phyloP scores from a whole-genome alignment of 2,113 vertebrate genomes.

The Gila orcuttii region DNA sequence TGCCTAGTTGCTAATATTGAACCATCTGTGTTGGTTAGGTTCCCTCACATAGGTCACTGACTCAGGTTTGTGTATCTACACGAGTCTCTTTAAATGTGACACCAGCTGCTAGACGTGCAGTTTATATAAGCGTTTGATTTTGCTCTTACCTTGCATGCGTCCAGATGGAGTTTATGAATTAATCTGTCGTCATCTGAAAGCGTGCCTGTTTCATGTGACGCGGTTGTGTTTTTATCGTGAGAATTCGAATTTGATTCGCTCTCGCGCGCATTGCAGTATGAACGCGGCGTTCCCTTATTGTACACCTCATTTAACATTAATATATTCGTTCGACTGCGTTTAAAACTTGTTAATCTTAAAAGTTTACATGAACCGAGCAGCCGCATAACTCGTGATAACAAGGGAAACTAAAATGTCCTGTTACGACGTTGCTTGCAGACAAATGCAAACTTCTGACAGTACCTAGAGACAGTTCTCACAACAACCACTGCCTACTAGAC shows the following conservation, averaged over 20 bases:
- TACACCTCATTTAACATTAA: background rate
- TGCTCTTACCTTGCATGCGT: slow-evolving; percentile 73
- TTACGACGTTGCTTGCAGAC: background rate
- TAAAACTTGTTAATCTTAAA: slow-evolving; percentile 16
- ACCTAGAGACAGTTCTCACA: background rate
- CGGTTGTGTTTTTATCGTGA: background rate
- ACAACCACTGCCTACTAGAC: background rate
- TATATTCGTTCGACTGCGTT: background rate
- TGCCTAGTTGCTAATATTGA: background rate
- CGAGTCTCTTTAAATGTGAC: slow-evolving; percentile 37
- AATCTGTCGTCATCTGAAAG: slow-evolving; percentile 64
- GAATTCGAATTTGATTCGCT: background rate
- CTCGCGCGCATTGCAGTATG: background rate
- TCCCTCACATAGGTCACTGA: background rate
- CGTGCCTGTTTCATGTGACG: background rate
- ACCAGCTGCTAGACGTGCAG: background rate
- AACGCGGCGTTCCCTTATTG: background rate
- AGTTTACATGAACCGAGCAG: background rate
- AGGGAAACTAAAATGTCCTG: background rate
- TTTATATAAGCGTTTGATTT: background rate
- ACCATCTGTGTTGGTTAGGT: background rate
- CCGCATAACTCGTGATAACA: background rate
- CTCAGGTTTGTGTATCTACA: background rate
- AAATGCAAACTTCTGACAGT: background rate
- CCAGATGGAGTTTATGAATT: slow-evolving; percentile 64